Percentiles rank a stretch among this genome's conserved stretches.
Conservation (phyloP, 1,140 invertebrate species). For the Plodia interpunctella region DNA sequence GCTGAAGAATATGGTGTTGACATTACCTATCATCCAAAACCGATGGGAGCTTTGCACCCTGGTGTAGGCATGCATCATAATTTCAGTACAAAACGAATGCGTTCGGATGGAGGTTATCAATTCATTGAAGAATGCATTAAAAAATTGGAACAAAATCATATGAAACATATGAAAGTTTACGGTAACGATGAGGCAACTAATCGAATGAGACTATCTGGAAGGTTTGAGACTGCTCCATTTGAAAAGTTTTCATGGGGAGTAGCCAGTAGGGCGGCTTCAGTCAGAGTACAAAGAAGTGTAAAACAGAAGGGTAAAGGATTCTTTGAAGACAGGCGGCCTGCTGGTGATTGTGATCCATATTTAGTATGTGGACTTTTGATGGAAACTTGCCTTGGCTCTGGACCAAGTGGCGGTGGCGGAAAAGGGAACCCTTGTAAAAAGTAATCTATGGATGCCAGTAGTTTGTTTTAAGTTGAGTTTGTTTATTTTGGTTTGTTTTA, state of each 20-base stretch:
- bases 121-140: constrained; percentile 88
- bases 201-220: constrained; percentile 90
- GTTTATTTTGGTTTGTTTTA: constrained; percentile 8
- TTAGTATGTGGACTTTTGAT: constrained; percentile 85
- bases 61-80: constrained; percentile 95
- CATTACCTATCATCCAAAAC: constrained; percentile 93
- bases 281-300: constrained; percentile 88
- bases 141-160: constrained; percentile 88
- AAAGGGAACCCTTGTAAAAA: constrained; percentile 18
- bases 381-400: constrained; percentile 41
- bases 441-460: background rate
- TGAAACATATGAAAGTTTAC: constrained; percentile 92
- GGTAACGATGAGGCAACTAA: constrained; percentile 92
- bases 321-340: constrained; percentile 94
- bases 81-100: constrained; percentile 93
- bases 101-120: constrained; percentile 86
- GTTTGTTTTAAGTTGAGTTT: too few relatives aligned
- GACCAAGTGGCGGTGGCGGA: constrained; percentile 18
- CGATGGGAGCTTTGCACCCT: constrained; percentile 94
- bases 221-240: constrained; percentile 91
- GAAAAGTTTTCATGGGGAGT: constrained; percentile 88
- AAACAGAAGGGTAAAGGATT: constrained; percentile 94
- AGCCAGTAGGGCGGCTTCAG: constrained; percentile 87
- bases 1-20: constrained; percentile 95
- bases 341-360: constrained; percentile 96